These are phyloP conservation scores for Serripes groenlandicus DNA, from an alignment of 2,888 invertebrate species.

Conservation along the genomic window DNA sequence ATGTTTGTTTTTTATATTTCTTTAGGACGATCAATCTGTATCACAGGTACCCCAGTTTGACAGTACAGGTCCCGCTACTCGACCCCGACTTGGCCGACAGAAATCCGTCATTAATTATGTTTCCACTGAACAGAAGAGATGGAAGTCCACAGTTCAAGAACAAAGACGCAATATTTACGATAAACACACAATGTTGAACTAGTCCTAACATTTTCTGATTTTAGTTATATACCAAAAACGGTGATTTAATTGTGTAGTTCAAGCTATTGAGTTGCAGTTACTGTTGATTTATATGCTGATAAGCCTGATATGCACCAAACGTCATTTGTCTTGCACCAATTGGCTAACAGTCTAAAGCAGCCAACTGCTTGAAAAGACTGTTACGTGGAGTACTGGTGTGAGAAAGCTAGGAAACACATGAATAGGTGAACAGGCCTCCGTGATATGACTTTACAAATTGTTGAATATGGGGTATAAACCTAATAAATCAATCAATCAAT, in stretches of 20 bases:
- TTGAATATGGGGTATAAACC: too few species aligned
- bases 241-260: too few species aligned
- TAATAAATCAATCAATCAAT: too few species aligned
- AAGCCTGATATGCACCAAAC: too few species aligned
- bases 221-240: too few species aligned
- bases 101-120: slow-evolving; percentile 92
- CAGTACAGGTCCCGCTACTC: slow-evolving; percentile 22
- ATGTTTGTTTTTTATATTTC: too few species aligned
- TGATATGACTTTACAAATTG: too few species aligned
- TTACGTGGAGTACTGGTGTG: not conserved
- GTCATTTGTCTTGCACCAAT: too few species aligned
- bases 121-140: slow-evolving; percentile 98
- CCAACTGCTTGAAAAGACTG: not conserved
- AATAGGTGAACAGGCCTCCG: not conserved
- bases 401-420: too few species aligned
- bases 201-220: too few species aligned
- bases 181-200: slow-evolving; percentile 99
- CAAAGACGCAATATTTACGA: slow-evolving; percentile 98
- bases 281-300: too few species aligned
- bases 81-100: slow-evolving; percentile 68
- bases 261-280: too few species aligned
- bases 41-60: slow-evolving; percentile 68
- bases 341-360: not conserved
- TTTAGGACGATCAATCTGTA: slow-evolving; percentile 76
- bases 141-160: slow-evolving; percentile 98